phyloP scores from a whole-genome alignment of 1,140 invertebrate species.

The Bilobella aurantiaca region DNA sequence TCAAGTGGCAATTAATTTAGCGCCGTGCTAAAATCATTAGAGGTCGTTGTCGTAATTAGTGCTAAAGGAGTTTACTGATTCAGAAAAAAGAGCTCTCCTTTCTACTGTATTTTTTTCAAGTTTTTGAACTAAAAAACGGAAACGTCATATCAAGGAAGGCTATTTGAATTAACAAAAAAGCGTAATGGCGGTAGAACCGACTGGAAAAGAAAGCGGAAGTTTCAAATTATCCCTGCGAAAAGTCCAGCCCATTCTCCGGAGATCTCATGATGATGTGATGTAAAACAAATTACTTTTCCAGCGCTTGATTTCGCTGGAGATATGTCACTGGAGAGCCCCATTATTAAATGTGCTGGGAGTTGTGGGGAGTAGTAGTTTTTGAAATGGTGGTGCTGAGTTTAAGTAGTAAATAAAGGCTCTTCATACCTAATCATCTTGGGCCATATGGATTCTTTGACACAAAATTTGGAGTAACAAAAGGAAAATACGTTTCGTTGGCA shows the following conservation, averaged over 20 bases:
- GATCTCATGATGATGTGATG: constrained; percentile 12
- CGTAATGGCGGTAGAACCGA: constrained; percentile 5
- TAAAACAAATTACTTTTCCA: neutral
- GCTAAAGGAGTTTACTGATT: too few relatives aligned
- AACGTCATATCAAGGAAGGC: constrained; percentile 33
- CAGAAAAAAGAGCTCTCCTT: too few relatives aligned
- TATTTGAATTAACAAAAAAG: constrained; percentile 4
- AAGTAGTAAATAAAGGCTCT: too few relatives aligned
- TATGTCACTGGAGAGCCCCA: constrained; percentile 17
- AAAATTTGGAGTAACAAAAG: neutral
- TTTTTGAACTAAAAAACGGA: constrained; percentile 2
- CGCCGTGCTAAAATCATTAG: too few relatives aligned
- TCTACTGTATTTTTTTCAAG: too few relatives aligned
- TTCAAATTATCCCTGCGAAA: constrained; percentile 35
- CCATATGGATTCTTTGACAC: constrained; percentile 6
- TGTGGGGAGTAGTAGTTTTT: too few relatives aligned
- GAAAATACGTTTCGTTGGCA: neutral
- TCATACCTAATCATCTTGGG: neutral
- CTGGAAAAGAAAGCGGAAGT: constrained; percentile 23
- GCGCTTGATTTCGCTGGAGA: constrained; percentile 7
- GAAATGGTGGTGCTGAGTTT: too few relatives aligned
- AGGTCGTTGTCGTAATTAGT: too few relatives aligned
- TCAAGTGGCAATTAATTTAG: too few relatives aligned
- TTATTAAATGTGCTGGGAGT: neutral
- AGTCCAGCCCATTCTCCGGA: constrained; percentile 17